Percentiles rank a stretch among this genome's conserved stretches.
phyloP scores from a whole-genome alignment of 1,140 invertebrate species.

The Ridgeia piscesae region DNA sequence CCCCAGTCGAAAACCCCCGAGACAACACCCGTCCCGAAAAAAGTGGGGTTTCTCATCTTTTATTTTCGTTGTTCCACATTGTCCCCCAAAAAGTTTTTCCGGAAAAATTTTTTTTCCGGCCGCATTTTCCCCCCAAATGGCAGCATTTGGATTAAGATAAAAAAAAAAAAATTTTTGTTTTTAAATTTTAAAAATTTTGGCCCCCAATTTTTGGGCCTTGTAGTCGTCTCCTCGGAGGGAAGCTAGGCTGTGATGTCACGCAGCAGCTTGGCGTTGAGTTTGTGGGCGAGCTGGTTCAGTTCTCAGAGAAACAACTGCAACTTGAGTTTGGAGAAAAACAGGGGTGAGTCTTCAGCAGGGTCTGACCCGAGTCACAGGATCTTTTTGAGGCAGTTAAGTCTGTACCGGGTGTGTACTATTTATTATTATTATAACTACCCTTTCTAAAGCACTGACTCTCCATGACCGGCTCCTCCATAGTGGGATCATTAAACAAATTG shows the following conservation, averaged over 20 bases:
- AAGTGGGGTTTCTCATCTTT: conserved; percentile 43
- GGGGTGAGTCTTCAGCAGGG: conserved; percentile 40
- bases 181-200: background rate
- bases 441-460: no score
- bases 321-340: conserved; percentile 49
- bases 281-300: conserved; percentile 55
- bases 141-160: background rate
- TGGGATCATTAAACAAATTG: no score
- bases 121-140: no score
- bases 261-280: conserved; percentile 69
- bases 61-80: background rate
- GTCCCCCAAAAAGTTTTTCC: no score
- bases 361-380: background rate
- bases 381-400: background rate
- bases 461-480: no score
- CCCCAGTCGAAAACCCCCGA: conserved; percentile 65
- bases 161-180: no score
- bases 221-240: conserved; percentile 55
- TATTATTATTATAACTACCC: no score
- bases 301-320: conserved; percentile 48
- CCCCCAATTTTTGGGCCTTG: conserved; percentile 29
- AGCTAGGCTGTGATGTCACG: conserved; percentile 41
- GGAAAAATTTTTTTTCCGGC: no score
- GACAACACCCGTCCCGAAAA: conserved; percentile 64
- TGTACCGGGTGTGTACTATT: no score